Percentiles rank a stretch among this genome's conserved stretches.
Evolutionary conservation across 2,888 invertebrate species (phyloP).

Genomic region (Isotomurus palustris): DNA sequence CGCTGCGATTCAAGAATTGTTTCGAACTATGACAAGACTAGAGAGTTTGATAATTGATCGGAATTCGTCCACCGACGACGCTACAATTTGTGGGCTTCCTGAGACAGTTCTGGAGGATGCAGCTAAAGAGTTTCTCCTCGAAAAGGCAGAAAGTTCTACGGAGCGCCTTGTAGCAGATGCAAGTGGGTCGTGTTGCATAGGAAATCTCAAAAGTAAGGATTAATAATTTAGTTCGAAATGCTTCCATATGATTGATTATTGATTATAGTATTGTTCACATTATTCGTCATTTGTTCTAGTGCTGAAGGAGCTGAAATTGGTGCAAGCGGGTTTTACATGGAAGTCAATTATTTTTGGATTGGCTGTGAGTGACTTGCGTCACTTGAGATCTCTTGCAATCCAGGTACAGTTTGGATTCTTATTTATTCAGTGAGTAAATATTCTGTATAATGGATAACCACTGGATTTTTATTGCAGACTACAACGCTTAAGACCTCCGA

Average conservation of each 20-base stretch:
- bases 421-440: not conserved
- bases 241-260: not conserved
- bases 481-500: constrained; percentile 10
- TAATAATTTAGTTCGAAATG: not conserved
- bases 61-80: constrained; percentile 20
- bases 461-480: constrained; percentile 3
- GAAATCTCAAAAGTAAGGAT: constrained; percentile 9
- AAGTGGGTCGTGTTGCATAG: constrained; percentile 2
- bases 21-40: constrained; percentile 11
- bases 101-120: constrained; percentile 13
- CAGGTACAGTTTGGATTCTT: constrained; percentile 16
- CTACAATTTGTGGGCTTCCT: constrained; percentile 26
- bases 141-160: not conserved
- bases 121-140: not conserved
- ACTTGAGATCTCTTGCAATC: constrained; percentile 12
- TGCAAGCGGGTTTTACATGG: constrained; percentile 14
- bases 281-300: not conserved
- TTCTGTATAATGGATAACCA: not conserved
- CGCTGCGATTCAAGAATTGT: constrained; percentile 19
- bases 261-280: not conserved
- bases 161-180: not conserved
- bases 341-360: constrained; percentile 14
- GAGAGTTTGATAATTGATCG: constrained; percentile 25
- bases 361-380: not conserved
- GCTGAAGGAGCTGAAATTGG: constrained; percentile 14